Percentiles rank a stretch among this genome's conserved stretches.
These are phyloP conservation scores for Campoletis sonorensis DNA, from an alignment of 1,140 invertebrate species.

Conservation along the genomic window DNA sequence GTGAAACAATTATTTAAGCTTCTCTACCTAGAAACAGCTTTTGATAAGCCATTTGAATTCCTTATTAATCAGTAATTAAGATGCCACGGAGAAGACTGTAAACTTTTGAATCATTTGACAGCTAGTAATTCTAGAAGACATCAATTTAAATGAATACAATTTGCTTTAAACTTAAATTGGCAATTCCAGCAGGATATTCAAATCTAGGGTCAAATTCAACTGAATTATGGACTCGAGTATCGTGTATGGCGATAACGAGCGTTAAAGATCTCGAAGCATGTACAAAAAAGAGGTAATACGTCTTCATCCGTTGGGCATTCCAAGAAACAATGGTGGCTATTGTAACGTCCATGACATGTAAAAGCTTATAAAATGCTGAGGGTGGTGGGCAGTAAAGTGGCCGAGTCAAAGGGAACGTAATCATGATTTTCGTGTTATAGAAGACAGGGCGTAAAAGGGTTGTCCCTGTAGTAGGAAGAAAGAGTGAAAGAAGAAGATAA, in stretches of 20 bases:
- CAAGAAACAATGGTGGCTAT: constrained; percentile 65
- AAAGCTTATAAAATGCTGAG: background rate
- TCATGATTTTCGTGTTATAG: constrained; percentile 54
- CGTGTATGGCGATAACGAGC: no score
- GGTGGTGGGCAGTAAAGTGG: constrained; percentile 65
- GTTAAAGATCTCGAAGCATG: no score
- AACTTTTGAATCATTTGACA: no score
- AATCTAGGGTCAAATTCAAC: no score
- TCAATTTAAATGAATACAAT: no score
- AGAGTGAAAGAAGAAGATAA: constrained; percentile 36
- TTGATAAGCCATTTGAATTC: background rate
- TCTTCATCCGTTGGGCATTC: background rate
- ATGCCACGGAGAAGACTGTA: no score
- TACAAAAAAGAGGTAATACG: no score
- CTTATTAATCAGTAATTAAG: no score
- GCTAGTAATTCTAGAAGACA: no score
- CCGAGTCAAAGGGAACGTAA: constrained; percentile 71
- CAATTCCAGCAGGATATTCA: no score
- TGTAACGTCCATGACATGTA: constrained; percentile 45
- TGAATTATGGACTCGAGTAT: no score
- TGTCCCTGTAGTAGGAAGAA: constrained; percentile 30
- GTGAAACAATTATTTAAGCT: constrained; percentile 19
- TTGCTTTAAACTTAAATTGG: no score
- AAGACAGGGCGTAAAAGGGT: constrained; percentile 19
- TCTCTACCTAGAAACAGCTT: background rate